Evolutionary conservation across 1,140 invertebrate species (phyloP), one percentile per base, ranked within the genome.

Genomic region (Lerema accius): DNA sequence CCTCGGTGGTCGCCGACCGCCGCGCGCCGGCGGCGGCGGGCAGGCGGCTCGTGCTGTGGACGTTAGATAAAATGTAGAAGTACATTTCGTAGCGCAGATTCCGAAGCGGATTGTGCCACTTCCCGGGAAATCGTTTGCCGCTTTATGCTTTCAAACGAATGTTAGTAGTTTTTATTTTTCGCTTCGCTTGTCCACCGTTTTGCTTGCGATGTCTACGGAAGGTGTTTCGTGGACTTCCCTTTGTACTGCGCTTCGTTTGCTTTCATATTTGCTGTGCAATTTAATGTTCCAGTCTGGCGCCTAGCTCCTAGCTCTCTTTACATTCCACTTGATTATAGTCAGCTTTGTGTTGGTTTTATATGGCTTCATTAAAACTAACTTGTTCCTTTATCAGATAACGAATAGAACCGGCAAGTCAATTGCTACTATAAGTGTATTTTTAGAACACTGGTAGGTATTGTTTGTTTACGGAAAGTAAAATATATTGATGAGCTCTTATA

Each of bases 31-130:
- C 13, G 11, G 4, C 14, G 6, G 16, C 23, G 53, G 4, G 9
- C 39, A n/a, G 14, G 13, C n/a, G n/a, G 1, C n/a, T 16, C 28
- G 32, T 49, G 56, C 56, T 11, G 10, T 15, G 45, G 32, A 60
- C 45, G 48, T 49, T 60, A 49, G 56, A 60, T 49, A 60, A 60
- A 60, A 60, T 48, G 55, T 59, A 40, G 32, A 40, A 28, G 32
- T 60, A 49, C 56, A 59, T 59, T 60, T 40, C 49, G 16, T 40
- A 60, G 56, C 56, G 56, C 39, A 60, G 56, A 60, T 60, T 60
- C 56, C 45, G 19, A 14, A 60, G 56, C 45, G 35, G 45, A 60
- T 49, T 60, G 56, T 49, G 56, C 45, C 43, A 60, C 45, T 60
- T 60, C 11, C 45, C 56, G 15, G 23, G 56, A 60, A 60, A 60